Percentiles rank a stretch among this genome's conserved stretches.
phyloP scores from a whole-genome alignment of 2,888 invertebrate species.

The Agrotis ipsilon region DNA sequence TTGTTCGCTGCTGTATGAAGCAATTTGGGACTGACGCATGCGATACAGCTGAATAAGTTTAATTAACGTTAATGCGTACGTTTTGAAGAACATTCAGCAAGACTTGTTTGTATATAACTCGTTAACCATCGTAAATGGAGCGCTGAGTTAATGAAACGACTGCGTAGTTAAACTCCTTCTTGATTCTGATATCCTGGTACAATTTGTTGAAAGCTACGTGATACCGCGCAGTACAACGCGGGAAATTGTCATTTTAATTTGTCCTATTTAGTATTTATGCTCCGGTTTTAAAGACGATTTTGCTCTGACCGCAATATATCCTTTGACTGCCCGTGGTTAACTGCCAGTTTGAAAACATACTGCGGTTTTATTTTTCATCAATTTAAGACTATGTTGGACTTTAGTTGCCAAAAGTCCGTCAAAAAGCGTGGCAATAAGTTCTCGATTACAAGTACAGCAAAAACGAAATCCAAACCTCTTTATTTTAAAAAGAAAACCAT shows the following conservation, averaged over 20 bases:
- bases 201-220: not conserved
- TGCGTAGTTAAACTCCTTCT: not conserved
- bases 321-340: not conserved
- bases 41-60: constrained; percentile 47
- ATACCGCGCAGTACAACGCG: not conserved
- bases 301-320: not conserved
- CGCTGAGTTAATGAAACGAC: constrained; percentile 26
- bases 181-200: not conserved
- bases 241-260: constrained; percentile 11
- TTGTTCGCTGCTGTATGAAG: constrained; percentile 13
- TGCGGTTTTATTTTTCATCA: not conserved
- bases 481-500: not conserved
- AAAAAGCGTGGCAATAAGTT: not conserved
- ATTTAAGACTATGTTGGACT: not conserved
- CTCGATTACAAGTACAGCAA: not conserved
- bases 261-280: constrained; percentile 7
- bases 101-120: constrained; percentile 42
- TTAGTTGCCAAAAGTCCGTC: not conserved
- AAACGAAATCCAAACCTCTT: not conserved
- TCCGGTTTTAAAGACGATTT: not conserved
- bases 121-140: constrained; percentile 43
- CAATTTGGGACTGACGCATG: constrained; percentile 21
- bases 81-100: constrained; percentile 20
- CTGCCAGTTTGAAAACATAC: not conserved
- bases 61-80: constrained; percentile 35